Conservation (phyloP, 2,113 vertebrate species). For the Bolborhynchus lineola region DNA sequence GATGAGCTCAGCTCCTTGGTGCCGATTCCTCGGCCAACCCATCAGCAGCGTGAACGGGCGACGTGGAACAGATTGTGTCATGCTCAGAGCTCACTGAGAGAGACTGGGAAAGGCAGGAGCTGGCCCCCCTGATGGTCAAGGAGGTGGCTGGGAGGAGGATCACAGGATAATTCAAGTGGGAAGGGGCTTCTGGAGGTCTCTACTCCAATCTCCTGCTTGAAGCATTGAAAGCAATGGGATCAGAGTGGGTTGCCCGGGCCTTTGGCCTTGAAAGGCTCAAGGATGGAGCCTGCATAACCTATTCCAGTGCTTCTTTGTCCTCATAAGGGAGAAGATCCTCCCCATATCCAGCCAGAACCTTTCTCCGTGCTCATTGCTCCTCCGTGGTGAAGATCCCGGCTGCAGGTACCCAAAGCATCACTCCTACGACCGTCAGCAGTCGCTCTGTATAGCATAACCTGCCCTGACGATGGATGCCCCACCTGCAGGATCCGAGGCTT, state of each 20-base stretch:
- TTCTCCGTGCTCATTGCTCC: background rate
- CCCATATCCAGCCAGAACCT: background rate
- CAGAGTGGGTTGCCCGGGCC: background rate
- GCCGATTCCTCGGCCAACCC: accelerated
- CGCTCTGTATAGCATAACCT: background rate
- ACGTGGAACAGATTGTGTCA: background rate
- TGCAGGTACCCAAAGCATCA: background rate
- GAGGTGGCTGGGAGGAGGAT: background rate
- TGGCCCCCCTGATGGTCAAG: background rate
- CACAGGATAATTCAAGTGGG: background rate
- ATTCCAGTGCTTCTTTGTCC: background rate
- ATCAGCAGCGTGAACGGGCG: accelerated
- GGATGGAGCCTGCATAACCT: background rate
- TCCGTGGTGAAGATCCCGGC: background rate
- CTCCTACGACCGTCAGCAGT: accelerated
- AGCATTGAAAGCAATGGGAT: background rate
- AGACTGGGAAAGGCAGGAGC: background rate
- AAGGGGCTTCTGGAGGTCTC: background rate
- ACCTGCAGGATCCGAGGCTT: background rate
- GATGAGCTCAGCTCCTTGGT: background rate
- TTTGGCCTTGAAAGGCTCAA: background rate
- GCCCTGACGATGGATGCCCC: accelerated
- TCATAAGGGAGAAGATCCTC: background rate
- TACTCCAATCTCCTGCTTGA: background rate
- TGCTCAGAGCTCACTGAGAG: background rate